Evolutionary conservation across 2,113 vertebrate genomes (phyloP).

Genomic region (Hypocryptadius cinnamomeus): DNA sequence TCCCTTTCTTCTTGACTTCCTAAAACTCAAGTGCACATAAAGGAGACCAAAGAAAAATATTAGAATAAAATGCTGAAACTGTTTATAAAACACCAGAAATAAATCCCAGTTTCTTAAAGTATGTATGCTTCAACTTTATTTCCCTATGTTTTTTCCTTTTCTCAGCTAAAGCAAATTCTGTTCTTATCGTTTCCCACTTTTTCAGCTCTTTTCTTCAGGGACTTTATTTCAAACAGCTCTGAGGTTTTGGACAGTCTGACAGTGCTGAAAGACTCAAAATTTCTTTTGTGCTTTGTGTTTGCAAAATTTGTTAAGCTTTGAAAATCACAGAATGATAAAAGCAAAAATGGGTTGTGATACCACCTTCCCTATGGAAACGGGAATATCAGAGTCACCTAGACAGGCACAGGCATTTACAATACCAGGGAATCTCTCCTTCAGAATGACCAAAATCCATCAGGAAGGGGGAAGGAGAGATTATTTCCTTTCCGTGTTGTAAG

Average conservation of each 20-base stretch:
- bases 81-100: background rate
- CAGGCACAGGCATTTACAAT: background rate
- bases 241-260: background rate
- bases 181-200: background rate
- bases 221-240: background rate
- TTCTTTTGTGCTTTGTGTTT: background rate
- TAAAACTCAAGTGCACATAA: background rate
- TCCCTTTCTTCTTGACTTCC: background rate
- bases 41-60: background rate
- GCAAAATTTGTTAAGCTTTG: background rate
- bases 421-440: background rate
- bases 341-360: background rate
- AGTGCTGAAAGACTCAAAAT: background rate
- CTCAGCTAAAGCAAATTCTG: background rate
- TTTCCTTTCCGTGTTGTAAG: background rate
- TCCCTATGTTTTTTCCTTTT: background rate
- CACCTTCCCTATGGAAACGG: fast-evolving
- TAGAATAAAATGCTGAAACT: background rate
- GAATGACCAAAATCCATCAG: background rate
- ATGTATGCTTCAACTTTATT: background rate
- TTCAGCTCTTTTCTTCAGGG: background rate
- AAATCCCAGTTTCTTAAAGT: background rate
- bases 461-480: background rate
- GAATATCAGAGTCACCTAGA: background rate
- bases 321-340: background rate